These are phyloP conservation scores for Calliphora vomitoria DNA, from an alignment of 2,888 invertebrate species.

Conservation along the genomic window DNA sequence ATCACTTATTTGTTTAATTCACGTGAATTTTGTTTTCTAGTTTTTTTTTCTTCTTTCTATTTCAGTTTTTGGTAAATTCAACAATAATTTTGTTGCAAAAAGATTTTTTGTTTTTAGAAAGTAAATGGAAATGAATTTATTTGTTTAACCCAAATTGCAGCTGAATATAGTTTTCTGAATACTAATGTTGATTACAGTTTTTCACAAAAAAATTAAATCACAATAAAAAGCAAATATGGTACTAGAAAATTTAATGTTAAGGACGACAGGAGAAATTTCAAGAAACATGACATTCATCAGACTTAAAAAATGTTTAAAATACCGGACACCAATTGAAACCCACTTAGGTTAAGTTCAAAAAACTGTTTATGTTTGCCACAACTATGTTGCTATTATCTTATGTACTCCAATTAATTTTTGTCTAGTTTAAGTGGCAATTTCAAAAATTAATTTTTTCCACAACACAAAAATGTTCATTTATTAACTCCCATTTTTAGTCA, in stretches of 20 bases:
- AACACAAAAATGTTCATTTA: background rate
- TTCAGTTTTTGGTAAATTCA: background rate
- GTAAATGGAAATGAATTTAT: slow-evolving; percentile 51
- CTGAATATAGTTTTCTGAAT: background rate
- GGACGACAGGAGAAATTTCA: too few species aligned
- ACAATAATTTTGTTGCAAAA: slow-evolving; percentile 31
- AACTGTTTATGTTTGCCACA: too few species aligned
- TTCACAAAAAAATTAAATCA: background rate
- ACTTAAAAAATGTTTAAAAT: too few species aligned
- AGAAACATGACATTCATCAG: too few species aligned
- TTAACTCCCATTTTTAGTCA: background rate
- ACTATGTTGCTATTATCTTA: too few species aligned
- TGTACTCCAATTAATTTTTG: too few species aligned
- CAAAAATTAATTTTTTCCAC: background rate
- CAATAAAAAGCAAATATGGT: too few species aligned
- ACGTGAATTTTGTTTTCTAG: slow-evolving; percentile 26
- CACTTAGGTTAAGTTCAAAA: too few species aligned
- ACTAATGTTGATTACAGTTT: slow-evolving; percentile 35
- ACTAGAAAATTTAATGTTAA: too few species aligned
- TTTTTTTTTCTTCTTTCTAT: background rate
- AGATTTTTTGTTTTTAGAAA: slow-evolving; percentile 54
- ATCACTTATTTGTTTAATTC: slow-evolving; percentile 67
- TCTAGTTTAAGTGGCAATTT: background rate
- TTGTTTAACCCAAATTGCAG: slow-evolving; percentile 58
- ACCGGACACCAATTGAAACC: too few species aligned